Evolutionary conservation across 2,888 invertebrate species (phyloP).

Genomic region (Morpho achilles): DNA sequence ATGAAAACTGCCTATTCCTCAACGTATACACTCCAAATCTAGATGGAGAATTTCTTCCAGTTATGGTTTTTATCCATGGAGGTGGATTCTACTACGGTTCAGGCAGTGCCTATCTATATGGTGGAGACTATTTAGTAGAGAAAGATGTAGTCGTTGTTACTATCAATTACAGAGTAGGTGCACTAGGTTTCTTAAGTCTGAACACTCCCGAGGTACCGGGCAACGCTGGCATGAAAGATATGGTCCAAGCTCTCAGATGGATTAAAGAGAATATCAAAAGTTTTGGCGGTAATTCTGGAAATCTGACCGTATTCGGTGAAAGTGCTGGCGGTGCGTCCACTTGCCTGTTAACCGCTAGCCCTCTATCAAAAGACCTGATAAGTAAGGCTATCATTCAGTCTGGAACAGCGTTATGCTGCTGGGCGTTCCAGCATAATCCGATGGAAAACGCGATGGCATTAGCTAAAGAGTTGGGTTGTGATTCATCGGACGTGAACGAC

Average conservation of each 20-base stretch:
- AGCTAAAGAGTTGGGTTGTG: conserved; percentile 53
- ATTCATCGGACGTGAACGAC: conserved; percentile 51
- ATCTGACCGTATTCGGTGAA: conserved; percentile 64
- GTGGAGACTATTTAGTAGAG: conserved; percentile 76
- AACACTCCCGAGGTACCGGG: conserved; percentile 70
- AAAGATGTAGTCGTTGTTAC: conserved; percentile 79
- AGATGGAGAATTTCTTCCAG: conserved; percentile 68
- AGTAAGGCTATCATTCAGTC: conserved; percentile 64
- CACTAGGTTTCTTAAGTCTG: conserved; percentile 61
- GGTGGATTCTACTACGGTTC: conserved; percentile 76
- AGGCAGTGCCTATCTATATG: conserved; percentile 66
- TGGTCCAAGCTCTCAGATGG: conserved; percentile 62
- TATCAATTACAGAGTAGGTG: conserved; percentile 74
- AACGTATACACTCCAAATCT: conserved; percentile 83
- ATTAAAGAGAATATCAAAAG: conserved; percentile 60
- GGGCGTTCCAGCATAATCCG: conserved; percentile 49
- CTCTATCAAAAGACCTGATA: conserved; percentile 52
- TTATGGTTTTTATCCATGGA: conserved; percentile 80
- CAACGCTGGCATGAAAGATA: conserved; percentile 66
- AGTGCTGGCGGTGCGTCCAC: conserved; percentile 54
- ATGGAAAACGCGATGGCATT: conserved; percentile 51
- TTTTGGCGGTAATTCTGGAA: conserved; percentile 65
- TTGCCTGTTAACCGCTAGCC: conserved; percentile 57
- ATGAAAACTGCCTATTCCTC: conserved; percentile 84
- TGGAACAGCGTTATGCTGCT: conserved; percentile 46